phyloP scores from a whole-genome alignment of 1,140 invertebrate species.

The Eubasilissa regina region DNA sequence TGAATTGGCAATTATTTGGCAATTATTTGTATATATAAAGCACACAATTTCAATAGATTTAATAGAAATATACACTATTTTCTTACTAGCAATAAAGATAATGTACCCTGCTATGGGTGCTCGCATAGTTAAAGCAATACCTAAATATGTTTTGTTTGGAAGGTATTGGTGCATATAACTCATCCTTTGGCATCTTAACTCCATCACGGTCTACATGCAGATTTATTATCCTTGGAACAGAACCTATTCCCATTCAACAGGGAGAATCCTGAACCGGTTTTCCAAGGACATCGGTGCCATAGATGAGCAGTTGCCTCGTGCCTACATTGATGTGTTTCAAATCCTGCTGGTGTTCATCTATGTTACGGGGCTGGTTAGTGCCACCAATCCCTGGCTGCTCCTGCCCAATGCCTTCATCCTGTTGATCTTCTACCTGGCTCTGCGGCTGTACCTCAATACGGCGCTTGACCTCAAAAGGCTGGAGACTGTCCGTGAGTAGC shows the following conservation, averaged over 20 bases:
- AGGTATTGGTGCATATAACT: no score
- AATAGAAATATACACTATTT: no score
- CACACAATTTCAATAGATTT: no score
- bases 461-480: constrained; percentile 84
- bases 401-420: constrained; percentile 78
- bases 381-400: constrained; percentile 80
- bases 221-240: no score
- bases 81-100: no score
- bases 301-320: constrained; percentile 83
- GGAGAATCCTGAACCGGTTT: constrained; percentile 83
- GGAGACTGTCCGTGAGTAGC: constrained; percentile 76
- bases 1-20: no score
- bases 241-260: constrained; percentile 10
- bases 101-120: no score
- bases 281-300: constrained; percentile 87
- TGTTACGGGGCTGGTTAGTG: constrained; percentile 76
- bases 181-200: no score
- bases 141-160: no score
- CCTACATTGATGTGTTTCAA: constrained; percentile 56
- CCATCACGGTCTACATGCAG: no score
- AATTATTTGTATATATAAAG: no score
- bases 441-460: constrained; percentile 80
- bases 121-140: no score
- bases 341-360: constrained; percentile 71
- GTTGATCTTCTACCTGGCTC: constrained; percentile 76